Conservation (phyloP, 2,888 invertebrate genomes). For the Xylocampa areola region DNA sequence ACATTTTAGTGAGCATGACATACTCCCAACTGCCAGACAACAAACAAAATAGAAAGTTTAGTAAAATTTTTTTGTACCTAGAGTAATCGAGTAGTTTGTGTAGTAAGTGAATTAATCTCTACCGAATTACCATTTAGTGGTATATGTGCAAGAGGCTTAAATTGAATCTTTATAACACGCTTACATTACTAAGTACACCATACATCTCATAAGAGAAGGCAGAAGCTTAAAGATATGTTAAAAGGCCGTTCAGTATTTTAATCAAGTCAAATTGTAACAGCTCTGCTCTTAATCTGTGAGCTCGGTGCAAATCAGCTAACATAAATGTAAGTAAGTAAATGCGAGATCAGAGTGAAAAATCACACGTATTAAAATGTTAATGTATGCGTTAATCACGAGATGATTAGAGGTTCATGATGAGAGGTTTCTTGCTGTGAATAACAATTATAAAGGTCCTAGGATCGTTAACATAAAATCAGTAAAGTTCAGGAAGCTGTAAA, state of each 20-base stretch:
- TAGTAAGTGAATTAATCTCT: no score
- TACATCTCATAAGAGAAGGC: slow-evolving; percentile 13
- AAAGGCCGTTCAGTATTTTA: slow-evolving; percentile 40
- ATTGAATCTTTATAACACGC: slow-evolving; percentile 23
- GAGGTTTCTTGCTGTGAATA: not conserved
- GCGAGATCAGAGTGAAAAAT: slow-evolving; percentile 4
- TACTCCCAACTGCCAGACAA: no score
- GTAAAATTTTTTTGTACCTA: no score
- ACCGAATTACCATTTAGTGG: no score
- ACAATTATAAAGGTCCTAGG: not conserved
- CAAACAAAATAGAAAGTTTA: no score
- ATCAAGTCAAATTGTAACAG: slow-evolving; percentile 41
- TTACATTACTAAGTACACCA: slow-evolving; percentile 9
- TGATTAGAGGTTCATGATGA: not conserved
- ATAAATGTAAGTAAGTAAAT: slow-evolving; percentile 7
- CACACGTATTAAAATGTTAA: not conserved
- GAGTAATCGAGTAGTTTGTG: no score
- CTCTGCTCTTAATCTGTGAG: slow-evolving; percentile 13
- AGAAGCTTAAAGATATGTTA: slow-evolving; percentile 21
- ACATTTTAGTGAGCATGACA: no score
- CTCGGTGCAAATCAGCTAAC: slow-evolving; percentile 2
- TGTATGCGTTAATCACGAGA: not conserved
- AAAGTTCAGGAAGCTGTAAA: no score
- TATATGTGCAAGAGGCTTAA: no score
- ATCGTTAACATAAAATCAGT: not conserved